These are phyloP conservation scores for Lepus townsendii DNA, from an alignment of 2,797 vertebrate species.

Conservation along the genomic window DNA sequence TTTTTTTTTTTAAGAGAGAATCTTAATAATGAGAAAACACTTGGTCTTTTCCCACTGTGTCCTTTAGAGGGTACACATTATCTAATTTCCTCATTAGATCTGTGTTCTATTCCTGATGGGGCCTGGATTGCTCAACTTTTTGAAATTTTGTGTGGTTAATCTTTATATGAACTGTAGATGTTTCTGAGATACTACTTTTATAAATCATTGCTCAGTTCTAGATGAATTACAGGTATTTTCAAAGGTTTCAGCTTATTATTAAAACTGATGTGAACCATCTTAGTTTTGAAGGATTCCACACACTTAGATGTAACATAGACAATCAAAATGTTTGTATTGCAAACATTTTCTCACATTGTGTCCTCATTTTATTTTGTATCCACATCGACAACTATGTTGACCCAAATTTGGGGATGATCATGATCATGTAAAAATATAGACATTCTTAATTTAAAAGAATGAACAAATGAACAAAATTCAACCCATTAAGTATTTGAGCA, in stretches of 20 bases:
- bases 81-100: neutral
- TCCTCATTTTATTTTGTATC: neutral
- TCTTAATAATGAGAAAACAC: neutral
- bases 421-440: neutral
- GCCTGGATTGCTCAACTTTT: neutral
- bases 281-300: neutral
- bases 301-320: neutral
- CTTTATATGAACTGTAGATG: neutral
- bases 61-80: neutral
- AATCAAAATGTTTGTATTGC: neutral
- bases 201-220: neutral
- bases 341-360: neutral
- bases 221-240: neutral
- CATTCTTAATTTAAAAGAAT: conserved; percentile 20
- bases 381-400: neutral
- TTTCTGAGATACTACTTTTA: neutral
- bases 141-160: neutral
- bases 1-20: neutral
- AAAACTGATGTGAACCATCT: neutral
- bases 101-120: neutral
- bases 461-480: neutral
- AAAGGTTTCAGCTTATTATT: neutral
- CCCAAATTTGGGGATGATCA: neutral
- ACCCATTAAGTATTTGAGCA: neutral
- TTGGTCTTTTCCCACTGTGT: neutral